These are phyloP conservation scores for Cotesia chilonis DNA, from an alignment of 1,140 invertebrate genomes.

Conservation along the genomic window DNA sequence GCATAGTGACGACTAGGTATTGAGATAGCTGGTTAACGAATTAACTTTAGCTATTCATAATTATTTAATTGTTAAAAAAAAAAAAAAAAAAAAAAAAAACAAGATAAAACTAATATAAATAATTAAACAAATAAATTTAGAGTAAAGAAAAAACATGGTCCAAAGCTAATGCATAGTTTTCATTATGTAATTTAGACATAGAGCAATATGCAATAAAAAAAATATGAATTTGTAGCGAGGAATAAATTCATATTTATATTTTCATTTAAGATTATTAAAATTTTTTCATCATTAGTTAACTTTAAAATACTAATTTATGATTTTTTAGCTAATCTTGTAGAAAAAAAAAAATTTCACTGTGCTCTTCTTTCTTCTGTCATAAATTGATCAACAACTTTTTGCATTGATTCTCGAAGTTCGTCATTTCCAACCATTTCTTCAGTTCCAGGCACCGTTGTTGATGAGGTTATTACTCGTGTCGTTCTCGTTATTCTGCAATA, in stretches of 20 bases:
- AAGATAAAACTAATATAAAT: constrained; percentile 13
- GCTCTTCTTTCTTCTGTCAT: constrained; percentile 66
- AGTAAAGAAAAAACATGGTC: constrained; percentile 28
- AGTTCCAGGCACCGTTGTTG: constrained; percentile 40
- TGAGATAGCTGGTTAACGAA: constrained; percentile 56
- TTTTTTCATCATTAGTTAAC: constrained; percentile 17
- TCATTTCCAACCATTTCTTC: constrained; percentile 50
- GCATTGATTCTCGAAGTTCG: constrained; percentile 66
- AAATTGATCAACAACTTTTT: constrained; percentile 68
- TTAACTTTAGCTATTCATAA: constrained; percentile 14
- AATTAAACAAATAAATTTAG: too few relatives aligned
- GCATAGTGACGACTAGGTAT: constrained; percentile 59
- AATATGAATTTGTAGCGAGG: constrained; percentile 34
- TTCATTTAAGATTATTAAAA: too few relatives aligned
- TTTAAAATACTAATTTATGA: constrained; percentile 28
- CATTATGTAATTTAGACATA: constrained; percentile 26
- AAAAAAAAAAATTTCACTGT: constrained; percentile 46
- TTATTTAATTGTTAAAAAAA: background rate
- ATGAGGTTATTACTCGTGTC: constrained; percentile 61
- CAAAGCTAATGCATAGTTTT: constrained; percentile 30
- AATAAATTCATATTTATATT: constrained; percentile 35
- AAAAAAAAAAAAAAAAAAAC: constrained; percentile 24
- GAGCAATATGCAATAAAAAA: constrained; percentile 6
- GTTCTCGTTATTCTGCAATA: constrained; percentile 64
- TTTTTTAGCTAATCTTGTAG: constrained; percentile 13